These are phyloP conservation scores for Bovichtus variegatus DNA, from an alignment of 2,797 vertebrate species.

Conservation along the genomic window DNA sequence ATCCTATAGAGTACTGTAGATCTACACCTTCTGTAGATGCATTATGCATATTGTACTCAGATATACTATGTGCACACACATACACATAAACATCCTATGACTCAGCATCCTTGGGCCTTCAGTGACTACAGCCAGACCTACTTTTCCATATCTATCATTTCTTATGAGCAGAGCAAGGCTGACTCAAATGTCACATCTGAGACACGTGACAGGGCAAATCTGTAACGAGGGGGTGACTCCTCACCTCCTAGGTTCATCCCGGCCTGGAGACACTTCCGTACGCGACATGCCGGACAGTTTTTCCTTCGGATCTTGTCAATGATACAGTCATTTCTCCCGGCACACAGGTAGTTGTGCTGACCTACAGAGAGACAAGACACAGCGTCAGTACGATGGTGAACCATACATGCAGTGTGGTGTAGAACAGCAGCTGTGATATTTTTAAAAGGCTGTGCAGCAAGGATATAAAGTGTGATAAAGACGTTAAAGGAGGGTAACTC, in stretches of 20 bases:
- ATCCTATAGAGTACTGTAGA: constrained; percentile 31
- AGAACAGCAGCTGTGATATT: constrained; percentile 20
- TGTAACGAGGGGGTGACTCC: constrained; percentile 49
- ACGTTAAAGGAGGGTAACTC: not conserved
- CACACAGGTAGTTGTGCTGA: constrained; percentile 99
- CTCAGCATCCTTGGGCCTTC: constrained; percentile 61
- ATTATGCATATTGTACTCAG: constrained; percentile 41
- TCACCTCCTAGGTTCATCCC: constrained; percentile 99
- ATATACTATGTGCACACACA: constrained; percentile 37
- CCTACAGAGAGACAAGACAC: constrained; percentile 82
- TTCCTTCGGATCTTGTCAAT: constrained; percentile 99
- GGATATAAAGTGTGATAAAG: not conserved
- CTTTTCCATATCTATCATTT: constrained; percentile 49
- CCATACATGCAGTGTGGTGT: constrained; percentile 4
- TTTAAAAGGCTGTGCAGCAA: constrained; percentile 2
- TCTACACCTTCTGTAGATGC: constrained; percentile 39
- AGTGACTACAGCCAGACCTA: constrained; percentile 59
- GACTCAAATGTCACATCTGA: constrained; percentile 65
- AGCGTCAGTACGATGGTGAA: constrained; percentile 8
- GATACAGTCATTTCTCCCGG: constrained; percentile 98
- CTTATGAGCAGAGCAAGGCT: constrained; percentile 37
- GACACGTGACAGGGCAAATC: constrained; percentile 52
- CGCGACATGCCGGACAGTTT: constrained; percentile 98
- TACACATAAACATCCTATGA: constrained; percentile 54
- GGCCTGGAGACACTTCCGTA: constrained; percentile 99